Conservation (phyloP, 2,797 vertebrate genomes). For the Xiphophorus birchmanni region DNA sequence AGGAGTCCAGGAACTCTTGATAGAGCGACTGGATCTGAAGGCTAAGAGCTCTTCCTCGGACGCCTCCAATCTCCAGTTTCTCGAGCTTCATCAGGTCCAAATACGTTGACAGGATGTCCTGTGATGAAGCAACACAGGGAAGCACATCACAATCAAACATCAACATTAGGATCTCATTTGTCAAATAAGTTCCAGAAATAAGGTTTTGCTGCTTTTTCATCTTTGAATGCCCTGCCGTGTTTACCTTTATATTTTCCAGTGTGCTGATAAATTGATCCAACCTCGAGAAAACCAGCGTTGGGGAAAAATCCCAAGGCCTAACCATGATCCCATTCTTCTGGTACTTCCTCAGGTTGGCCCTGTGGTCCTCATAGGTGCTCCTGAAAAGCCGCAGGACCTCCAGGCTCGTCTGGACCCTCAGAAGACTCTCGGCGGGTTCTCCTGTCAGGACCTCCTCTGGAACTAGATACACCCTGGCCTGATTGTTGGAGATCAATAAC, state of each 20-base stretch:
- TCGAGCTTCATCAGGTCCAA: slow-evolving; percentile 89
- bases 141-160: background rate
- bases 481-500: slow-evolving; percentile 6
- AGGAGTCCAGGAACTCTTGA: slow-evolving; percentile 84
- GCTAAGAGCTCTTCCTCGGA: slow-evolving; percentile 84
- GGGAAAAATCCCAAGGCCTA: slow-evolving; percentile 84
- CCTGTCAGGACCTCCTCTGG: slow-evolving; percentile 90
- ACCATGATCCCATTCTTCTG: slow-evolving; percentile 76
- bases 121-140: background rate
- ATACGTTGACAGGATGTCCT: slow-evolving; percentile 85
- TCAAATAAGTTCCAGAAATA: background rate
- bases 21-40: slow-evolving; percentile 83
- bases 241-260: slow-evolving; percentile 82
- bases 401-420: slow-evolving; percentile 79
- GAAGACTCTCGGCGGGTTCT: slow-evolving; percentile 86
- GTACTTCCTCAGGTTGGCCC: slow-evolving; percentile 79
- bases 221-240: background rate
- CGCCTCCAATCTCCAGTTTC: slow-evolving; percentile 90
- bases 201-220: background rate
- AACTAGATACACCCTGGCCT: slow-evolving; percentile 85
- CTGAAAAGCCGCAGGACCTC: slow-evolving; percentile 83
- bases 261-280: slow-evolving; percentile 85
- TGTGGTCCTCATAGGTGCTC: slow-evolving; percentile 79
- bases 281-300: slow-evolving; percentile 82
- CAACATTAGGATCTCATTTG: background rate